A percentile compares a stretch with the other conserved stretches of the same genome.
phyloP scores from a whole-genome alignment of 2,113 vertebrate species.

The Trichechus manatus region DNA sequence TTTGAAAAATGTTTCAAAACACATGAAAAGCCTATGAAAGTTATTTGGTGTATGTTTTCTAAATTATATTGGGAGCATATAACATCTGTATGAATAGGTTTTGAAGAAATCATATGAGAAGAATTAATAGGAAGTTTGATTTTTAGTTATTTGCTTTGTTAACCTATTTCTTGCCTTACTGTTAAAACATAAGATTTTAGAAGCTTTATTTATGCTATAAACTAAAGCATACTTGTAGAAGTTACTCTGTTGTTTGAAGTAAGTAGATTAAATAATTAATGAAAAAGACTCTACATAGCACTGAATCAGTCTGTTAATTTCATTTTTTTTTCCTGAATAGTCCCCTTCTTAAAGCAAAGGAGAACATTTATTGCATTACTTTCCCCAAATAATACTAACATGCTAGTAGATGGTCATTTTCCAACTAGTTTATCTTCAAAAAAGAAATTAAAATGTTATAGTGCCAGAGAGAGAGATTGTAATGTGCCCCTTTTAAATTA shows the following conservation, averaged over 20 bases:
- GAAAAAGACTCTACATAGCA: not conserved
- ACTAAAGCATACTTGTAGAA: not conserved
- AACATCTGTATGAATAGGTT: not conserved
- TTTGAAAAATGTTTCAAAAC: slow-evolving; percentile 55
- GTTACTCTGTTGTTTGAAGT: not conserved
- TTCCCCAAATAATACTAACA: slow-evolving; percentile 88
- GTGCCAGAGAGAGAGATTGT: slow-evolving; percentile 89
- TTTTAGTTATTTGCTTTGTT: slow-evolving; percentile 54
- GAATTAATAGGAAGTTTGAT: slow-evolving; percentile 15
- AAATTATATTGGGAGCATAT: not conserved
- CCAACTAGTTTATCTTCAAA: slow-evolving; percentile 93
- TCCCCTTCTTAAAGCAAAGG: slow-evolving; percentile 85
- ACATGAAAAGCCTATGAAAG: slow-evolving; percentile 23
- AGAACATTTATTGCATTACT: slow-evolving; percentile 91
- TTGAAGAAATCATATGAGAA: not conserved
- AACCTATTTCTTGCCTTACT: not conserved
- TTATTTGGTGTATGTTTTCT: slow-evolving; percentile 3
- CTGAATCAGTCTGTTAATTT: slow-evolving; percentile 71
- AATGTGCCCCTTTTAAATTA: slow-evolving; percentile 90
- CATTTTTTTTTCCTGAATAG: slow-evolving; percentile 77
- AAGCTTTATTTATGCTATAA: slow-evolving; percentile 21
- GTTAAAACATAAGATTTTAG: not conserved
- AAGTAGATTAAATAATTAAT: slow-evolving; percentile 62
- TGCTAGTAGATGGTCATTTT: slow-evolving; percentile 95
- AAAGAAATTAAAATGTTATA: slow-evolving; percentile 93